Evolutionary conservation across 2,797 vertebrate species (phyloP), one percentile per base, ranked within the genome.

Genomic region (Pempheris klunzingeri): DNA sequence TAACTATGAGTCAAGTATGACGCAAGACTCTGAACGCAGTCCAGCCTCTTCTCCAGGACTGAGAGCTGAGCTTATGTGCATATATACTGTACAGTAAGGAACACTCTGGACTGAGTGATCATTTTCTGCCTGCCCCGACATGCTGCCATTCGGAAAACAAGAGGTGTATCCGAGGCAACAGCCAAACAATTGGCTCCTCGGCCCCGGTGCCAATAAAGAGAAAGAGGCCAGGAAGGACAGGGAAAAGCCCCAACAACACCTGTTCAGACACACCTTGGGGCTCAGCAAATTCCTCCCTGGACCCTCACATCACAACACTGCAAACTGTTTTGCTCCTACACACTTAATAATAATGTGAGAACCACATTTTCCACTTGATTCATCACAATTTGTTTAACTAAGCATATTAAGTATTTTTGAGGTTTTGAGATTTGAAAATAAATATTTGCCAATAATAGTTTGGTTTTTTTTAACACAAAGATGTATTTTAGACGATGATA

Each of bases 111-210:
- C 74, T 53, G 81, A 74, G 67, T 32, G 80, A 88, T 93, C 60
- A 54, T 82, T 89, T 82, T 74, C 80, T 78, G 81, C 93, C 87
- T 93, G 94, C 83, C 87, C 78, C 65, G 78, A 94, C 93, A 92
- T 10, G 94, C 85, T 65, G 84, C 79, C 82, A 82, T 86, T 82
- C 49, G 74, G 79, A 91, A 94, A 94, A 92, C 90, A 93, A 90
- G 88, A 84, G 83, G 64, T 13, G 80, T 92, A 59, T 87, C 94
- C 89, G 53, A 14, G 89, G 92, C 86, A 88, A 93, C 94, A 65
- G 85, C 70, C 87, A 85, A 93, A 93, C 90, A 92, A 92, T 88
- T 49, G 63, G 65, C 85, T 83, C 78, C 79, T 74, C 74, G 49
- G 74, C 70, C 49, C 36, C 34, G 14, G 60, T 83, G 83, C 87